phyloP scores from a whole-genome alignment of 2,113 vertebrate genomes.

The Bettongia penicillata region DNA sequence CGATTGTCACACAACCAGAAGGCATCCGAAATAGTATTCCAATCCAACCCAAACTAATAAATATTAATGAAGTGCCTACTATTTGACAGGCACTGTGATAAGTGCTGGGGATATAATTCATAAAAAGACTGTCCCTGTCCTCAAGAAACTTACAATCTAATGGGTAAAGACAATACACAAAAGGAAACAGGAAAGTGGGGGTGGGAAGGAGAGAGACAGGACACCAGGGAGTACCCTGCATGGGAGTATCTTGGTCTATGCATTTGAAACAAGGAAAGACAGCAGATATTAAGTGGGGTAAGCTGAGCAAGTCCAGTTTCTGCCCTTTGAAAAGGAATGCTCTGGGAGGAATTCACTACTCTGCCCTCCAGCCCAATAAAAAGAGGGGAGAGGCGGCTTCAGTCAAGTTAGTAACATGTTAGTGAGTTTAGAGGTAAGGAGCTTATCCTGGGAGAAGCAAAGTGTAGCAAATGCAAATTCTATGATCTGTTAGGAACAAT shows the following conservation, averaged over 20 bases:
- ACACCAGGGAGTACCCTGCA: not conserved
- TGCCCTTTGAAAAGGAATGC: not conserved
- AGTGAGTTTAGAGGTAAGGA: not conserved
- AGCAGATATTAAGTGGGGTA: not conserved
- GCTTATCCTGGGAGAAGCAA: not conserved
- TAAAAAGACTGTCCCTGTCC: too few relatives aligned
- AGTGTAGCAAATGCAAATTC: not conserved
- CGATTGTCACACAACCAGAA: too few relatives aligned
- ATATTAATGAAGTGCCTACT: too few relatives aligned
- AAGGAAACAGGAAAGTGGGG: not conserved
- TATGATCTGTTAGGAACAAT: not conserved
- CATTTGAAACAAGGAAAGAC: not conserved
- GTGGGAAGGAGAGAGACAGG: not conserved
- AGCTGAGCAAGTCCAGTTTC: not conserved
- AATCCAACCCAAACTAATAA: too few relatives aligned
- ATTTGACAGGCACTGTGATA: too few relatives aligned
- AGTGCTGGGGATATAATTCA: too few relatives aligned
- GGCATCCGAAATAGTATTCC: too few relatives aligned
- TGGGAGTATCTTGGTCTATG: not conserved
- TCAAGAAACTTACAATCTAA: too few relatives aligned
- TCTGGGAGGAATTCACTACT: not conserved
- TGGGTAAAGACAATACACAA: too few relatives aligned
- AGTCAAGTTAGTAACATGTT: not conserved
- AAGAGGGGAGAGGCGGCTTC: not conserved
- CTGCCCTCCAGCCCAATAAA: not conserved